These are phyloP conservation scores for Yponomeuta malinellus DNA, from an alignment of 2,888 invertebrate species.

Conservation along the genomic window DNA sequence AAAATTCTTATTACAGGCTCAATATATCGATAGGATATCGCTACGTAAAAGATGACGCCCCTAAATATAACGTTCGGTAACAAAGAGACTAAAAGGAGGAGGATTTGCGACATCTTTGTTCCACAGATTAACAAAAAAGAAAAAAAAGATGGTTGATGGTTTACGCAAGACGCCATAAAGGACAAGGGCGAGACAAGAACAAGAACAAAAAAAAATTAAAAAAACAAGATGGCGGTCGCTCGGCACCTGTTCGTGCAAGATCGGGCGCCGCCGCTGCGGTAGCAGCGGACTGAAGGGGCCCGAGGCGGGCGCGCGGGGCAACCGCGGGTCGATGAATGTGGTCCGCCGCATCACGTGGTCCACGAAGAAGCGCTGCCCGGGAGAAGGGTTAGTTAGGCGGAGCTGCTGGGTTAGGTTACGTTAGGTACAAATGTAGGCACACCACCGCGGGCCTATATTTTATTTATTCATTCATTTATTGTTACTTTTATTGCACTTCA, in stretches of 20 bases:
- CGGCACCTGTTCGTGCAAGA: slow-evolving; percentile 41
- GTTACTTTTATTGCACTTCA: neutral
- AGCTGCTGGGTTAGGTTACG: neutral
- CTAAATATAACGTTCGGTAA: too few relatives aligned
- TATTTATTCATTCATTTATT: neutral
- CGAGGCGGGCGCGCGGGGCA: slow-evolving; percentile 87
- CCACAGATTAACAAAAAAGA: too few relatives aligned
- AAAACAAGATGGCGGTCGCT: slow-evolving; percentile 15
- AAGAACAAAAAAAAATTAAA: neutral
- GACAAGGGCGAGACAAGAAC: neutral
- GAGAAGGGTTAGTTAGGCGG: slow-evolving; percentile 6
- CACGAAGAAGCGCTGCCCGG: slow-evolving; percentile 88
- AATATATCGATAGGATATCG: too few relatives aligned
- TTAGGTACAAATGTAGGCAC: neutral
- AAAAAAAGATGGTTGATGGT: too few relatives aligned
- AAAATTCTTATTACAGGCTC: too few relatives aligned
- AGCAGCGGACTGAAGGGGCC: slow-evolving; percentile 64
- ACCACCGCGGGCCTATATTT: too few relatives aligned
- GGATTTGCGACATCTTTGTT: neutral
- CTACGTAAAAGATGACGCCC: too few relatives aligned
- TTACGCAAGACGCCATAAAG: neutral
- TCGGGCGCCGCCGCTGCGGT: slow-evolving; percentile 60
- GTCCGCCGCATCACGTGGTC: slow-evolving; percentile 96
- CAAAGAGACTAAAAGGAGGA: too few relatives aligned
- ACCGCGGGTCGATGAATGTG: slow-evolving; percentile 97